phyloP scores from a whole-genome alignment of 2,888 invertebrate species.

The Leptopilina drosophilae region DNA sequence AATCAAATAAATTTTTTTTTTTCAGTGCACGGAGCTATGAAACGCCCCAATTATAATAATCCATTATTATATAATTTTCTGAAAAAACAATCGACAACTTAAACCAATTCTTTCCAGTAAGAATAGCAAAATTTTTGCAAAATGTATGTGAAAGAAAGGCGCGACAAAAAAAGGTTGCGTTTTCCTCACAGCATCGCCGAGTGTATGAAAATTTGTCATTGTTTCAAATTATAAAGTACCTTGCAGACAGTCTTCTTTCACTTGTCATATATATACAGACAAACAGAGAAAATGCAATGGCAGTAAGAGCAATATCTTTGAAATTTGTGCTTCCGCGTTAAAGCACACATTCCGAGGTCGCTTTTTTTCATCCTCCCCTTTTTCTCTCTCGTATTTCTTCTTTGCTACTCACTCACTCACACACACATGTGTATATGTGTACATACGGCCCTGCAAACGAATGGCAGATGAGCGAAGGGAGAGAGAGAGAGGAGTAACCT shows the following conservation, averaged over 20 bases:
- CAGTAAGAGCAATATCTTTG: constrained; percentile 22
- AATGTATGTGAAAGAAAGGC: too few species aligned
- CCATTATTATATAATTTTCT: too few species aligned
- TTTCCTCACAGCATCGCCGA: too few species aligned
- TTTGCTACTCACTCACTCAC: background rate
- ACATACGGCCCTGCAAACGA: constrained; percentile 21
- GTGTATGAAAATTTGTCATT: too few species aligned
- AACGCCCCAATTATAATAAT: too few species aligned
- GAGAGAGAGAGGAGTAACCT: constrained; percentile 61
- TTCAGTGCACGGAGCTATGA: too few species aligned
- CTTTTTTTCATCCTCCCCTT: constrained; percentile 8
- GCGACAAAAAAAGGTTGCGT: too few species aligned
- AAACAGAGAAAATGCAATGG: background rate
- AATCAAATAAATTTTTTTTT: too few species aligned
- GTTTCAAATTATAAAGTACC: background rate
- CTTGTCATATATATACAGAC: background rate
- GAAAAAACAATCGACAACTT: too few species aligned
- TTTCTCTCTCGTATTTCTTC: background rate
- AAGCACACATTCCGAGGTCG: constrained; percentile 38
- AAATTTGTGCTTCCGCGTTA: constrained; percentile 19
- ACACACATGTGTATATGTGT: too few species aligned
- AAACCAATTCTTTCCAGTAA: too few species aligned
- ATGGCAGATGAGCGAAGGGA: constrained; percentile 47
- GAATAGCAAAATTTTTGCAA: too few species aligned
- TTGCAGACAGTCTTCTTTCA: background rate